Evolutionary conservation across 2,113 vertebrate species (phyloP).

Genomic region (Calyptomena viridis): DNA sequence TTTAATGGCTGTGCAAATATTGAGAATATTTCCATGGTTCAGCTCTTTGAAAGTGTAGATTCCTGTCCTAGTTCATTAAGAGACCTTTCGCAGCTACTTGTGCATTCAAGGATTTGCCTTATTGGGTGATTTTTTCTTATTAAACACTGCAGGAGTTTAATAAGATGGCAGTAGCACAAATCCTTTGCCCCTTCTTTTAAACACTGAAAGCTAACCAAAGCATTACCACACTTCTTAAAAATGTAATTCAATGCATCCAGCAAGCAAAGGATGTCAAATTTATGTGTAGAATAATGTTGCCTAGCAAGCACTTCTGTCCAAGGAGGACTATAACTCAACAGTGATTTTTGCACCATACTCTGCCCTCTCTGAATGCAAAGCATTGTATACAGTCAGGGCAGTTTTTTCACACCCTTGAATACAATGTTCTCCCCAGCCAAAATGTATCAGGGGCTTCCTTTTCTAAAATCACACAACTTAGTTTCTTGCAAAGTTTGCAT

Average conservation of each 20-base stretch:
- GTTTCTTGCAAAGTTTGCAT: conserved; percentile 32
- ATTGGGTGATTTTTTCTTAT: conserved; percentile 39
- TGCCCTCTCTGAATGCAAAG: not conserved
- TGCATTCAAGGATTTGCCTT: conserved; percentile 54
- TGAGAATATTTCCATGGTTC: not conserved
- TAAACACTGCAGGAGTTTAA: conserved; percentile 45
- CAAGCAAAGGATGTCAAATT: conserved; percentile 40
- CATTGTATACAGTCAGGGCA: not conserved
- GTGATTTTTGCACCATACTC: not conserved
- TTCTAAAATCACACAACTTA: conserved; percentile 1
- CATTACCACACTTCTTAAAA: conserved; percentile 9
- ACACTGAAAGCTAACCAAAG: conserved; percentile 45
- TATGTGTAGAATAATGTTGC: conserved; percentile 20
- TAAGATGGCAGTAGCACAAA: conserved; percentile 33
- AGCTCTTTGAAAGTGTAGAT: conserved; percentile 13
- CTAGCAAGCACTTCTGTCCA: not conserved
- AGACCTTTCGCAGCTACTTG: conserved; percentile 20
- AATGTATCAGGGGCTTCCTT: not conserved
- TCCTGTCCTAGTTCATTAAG: conserved; percentile 1
- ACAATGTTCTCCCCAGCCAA: not conserved
- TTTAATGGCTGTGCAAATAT: conserved; percentile 40
- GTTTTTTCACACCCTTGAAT: not conserved
- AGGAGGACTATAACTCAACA: not conserved
- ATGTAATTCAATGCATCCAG: conserved; percentile 23
- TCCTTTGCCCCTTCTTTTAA: conserved; percentile 10